Percentiles rank a stretch among this genome's conserved stretches.
These are phyloP conservation scores for Macrocentrus cingulum DNA, from an alignment of 1,140 invertebrate species.

Conservation along the genomic window DNA sequence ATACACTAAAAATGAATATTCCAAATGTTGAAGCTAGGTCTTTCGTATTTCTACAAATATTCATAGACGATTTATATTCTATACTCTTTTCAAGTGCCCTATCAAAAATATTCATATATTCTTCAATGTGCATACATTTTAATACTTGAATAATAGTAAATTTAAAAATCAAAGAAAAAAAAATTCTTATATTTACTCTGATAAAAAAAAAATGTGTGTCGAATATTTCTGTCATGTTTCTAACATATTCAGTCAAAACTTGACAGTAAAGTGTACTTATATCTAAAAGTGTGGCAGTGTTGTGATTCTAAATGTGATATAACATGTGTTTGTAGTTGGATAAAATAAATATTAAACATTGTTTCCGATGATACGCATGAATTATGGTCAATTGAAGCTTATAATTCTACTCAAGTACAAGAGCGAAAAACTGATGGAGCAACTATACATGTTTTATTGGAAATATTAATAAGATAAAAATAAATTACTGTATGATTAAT, in stretches of 20 bases:
- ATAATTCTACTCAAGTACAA: too few relatives aligned
- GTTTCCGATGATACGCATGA: constrained; percentile 24
- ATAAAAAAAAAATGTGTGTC: too few relatives aligned
- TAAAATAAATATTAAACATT: constrained; percentile 22
- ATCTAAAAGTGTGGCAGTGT: constrained; percentile 51
- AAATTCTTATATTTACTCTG: too few relatives aligned
- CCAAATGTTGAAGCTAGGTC: neutral
- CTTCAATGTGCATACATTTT: constrained; percentile 49
- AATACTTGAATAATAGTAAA: constrained; percentile 38
- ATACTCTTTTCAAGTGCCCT: constrained; percentile 49
- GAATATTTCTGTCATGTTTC: too few relatives aligned
- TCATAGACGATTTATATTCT: neutral
- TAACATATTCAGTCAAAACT: too few relatives aligned
- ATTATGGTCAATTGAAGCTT: too few relatives aligned
- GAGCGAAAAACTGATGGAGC: neutral
- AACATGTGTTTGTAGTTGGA: constrained; percentile 41
- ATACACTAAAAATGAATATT: neutral
- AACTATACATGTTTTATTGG: neutral
- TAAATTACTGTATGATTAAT: constrained; percentile 41
- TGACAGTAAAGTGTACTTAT: too few relatives aligned
- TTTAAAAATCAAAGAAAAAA: too few relatives aligned
- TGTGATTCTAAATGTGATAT: constrained; percentile 58
- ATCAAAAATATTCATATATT: constrained; percentile 34
- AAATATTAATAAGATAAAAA: constrained; percentile 20
- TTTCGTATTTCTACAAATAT: constrained; percentile 13